A percentile compares a stretch with the other conserved stretches of the same genome.
phyloP scores from a whole-genome alignment of 2,888 invertebrate genomes.

The Chironomus tentans region DNA sequence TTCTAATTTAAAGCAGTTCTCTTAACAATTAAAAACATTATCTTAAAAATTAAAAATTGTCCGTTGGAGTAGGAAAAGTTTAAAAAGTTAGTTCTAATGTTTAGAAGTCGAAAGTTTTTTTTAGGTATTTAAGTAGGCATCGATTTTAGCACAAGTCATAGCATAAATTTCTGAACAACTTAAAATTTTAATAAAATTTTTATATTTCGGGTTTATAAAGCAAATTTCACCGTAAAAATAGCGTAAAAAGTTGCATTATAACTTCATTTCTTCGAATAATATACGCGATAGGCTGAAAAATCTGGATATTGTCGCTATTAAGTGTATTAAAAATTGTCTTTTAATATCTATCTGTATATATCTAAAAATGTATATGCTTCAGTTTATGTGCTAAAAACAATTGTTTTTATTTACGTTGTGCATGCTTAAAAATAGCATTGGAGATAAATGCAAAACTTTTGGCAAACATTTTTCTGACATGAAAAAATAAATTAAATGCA shows the following conservation, averaged over 20 bases:
- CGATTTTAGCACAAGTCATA: neutral
- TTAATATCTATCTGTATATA: neutral
- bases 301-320: neutral
- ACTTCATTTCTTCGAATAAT: neutral
- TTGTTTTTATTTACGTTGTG: constrained; percentile 7
- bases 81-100: too few species aligned
- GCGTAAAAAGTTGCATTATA: neutral
- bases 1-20: too few species aligned
- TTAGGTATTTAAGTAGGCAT: too few species aligned
- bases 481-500: neutral
- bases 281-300: neutral
- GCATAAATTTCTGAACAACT: neutral
- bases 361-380: neutral
- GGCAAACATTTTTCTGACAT: neutral
- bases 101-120: too few species aligned
- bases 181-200: neutral
- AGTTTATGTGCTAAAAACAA: constrained; percentile 1
- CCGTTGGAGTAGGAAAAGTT: too few species aligned
- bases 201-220: neutral
- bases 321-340: neutral
- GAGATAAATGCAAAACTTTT: too few species aligned
- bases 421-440: neutral
- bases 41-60: too few species aligned
- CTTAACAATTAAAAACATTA: too few species aligned
- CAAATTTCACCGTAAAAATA: neutral